Conservation (phyloP, 2,113 vertebrate species). For the Sapayoa aenigma region DNA sequence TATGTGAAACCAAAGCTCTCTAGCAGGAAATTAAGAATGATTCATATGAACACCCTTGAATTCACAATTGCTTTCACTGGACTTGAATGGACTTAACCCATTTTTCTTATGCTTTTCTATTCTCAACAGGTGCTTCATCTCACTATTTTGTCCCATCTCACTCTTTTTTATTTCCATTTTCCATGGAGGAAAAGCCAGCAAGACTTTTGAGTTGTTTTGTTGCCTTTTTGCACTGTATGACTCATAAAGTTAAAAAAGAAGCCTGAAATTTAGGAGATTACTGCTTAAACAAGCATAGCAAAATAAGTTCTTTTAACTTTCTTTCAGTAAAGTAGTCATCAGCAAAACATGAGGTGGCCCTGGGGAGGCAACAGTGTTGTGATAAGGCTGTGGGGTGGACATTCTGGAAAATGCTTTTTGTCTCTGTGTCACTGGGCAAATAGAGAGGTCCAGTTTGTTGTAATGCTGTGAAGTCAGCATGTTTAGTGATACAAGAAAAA, state of each 20-base stretch:
- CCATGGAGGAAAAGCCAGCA: background rate
- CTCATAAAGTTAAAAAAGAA: constrained; percentile 32
- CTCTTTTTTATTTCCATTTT: background rate
- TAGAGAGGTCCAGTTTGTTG: background rate
- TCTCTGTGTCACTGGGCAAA: background rate
- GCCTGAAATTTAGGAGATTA: background rate
- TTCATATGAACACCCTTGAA: background rate
- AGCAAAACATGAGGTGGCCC: background rate
- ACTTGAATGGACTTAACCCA: background rate
- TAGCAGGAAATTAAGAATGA: background rate
- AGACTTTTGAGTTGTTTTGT: background rate
- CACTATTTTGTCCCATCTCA: background rate
- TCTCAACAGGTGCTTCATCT: constrained; percentile 12
- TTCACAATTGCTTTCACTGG: background rate
- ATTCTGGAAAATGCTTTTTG: background rate
- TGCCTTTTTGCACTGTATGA: constrained; percentile 27
- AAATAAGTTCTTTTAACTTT: background rate
- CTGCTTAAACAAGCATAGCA: background rate
- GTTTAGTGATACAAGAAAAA: background rate
- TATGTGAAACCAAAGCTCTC: constrained; percentile 6
- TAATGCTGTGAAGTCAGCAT: background rate
- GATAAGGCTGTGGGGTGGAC: background rate
- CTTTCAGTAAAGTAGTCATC: background rate
- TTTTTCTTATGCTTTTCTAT: background rate
- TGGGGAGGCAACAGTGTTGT: background rate